A percentile compares a stretch with the other conserved stretches of the same genome.
Evolutionary conservation across 37 sponge, comb jelly and placozoan species (phyloP).

Genomic region (Bolinopsis microptera): DNA sequence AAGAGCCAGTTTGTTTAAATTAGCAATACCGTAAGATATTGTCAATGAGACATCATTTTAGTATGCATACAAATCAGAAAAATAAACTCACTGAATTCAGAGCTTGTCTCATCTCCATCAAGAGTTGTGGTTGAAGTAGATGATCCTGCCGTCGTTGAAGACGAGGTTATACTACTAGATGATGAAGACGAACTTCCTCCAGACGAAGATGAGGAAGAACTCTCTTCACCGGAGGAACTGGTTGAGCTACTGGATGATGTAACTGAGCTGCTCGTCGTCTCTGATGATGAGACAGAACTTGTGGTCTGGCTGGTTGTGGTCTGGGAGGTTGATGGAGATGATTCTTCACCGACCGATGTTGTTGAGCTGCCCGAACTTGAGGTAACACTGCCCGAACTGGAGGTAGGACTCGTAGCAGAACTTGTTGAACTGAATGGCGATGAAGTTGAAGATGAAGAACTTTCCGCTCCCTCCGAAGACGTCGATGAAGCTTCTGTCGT

Average conservation of each 20-base stretch:
- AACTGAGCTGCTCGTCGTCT: background rate
- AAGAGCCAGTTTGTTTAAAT: too few relatives aligned
- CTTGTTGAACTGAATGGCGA: too few relatives aligned
- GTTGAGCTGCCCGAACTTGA: too few relatives aligned
- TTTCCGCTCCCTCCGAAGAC: background rate
- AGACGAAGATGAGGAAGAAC: background rate
- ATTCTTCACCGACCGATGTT: too few relatives aligned
- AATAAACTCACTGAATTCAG: background rate
- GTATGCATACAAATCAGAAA: background rate
- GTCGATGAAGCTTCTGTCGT: background rate
- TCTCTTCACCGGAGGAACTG: background rate
- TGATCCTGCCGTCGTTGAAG: background rate
- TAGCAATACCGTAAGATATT: too few relatives aligned
- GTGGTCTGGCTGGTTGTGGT: too few relatives aligned
- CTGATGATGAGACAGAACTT: background rate
- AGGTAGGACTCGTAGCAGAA: too few relatives aligned
- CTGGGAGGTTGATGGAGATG: too few relatives aligned
- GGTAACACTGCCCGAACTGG: too few relatives aligned
- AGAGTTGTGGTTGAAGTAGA: background rate
- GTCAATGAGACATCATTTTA: too few relatives aligned
- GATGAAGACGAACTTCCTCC: too few relatives aligned
- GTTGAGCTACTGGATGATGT: background rate
- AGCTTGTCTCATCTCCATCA: background rate
- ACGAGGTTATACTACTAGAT: background rate
- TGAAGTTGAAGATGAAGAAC: background rate